Evolutionary conservation across 2,113 vertebrate genomes (phyloP).

Genomic region (Chaetura pelagica): DNA sequence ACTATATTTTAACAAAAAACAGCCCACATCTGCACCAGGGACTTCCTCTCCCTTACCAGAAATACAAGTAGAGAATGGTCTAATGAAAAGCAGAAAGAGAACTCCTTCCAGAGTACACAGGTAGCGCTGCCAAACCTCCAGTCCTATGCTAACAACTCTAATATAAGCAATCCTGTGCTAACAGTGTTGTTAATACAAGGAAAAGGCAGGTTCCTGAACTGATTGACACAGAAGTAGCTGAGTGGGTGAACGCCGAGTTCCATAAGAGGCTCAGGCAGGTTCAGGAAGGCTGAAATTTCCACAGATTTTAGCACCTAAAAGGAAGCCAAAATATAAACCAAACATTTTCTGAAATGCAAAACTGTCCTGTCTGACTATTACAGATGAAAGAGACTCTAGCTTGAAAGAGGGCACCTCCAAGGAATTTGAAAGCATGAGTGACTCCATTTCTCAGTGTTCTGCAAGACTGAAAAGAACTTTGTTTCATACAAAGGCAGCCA

Average conservation of each 20-base stretch:
- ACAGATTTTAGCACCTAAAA: not conserved
- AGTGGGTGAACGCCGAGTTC: not conserved
- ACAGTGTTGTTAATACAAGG: not conserved
- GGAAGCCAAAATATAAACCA: not conserved
- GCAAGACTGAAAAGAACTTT: not conserved
- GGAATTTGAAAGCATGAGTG: not conserved
- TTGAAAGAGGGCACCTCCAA: not conserved
- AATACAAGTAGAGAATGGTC: not conserved
- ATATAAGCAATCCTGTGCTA: not conserved
- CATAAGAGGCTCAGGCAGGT: not conserved
- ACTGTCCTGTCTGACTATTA: not conserved
- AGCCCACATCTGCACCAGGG: rapidly evolving
- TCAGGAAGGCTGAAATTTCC: not conserved
- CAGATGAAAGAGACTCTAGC: not conserved
- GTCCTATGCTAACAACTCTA: not conserved
- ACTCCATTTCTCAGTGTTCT: not conserved
- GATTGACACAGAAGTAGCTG: not conserved
- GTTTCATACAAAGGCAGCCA: not conserved
- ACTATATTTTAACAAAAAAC: not conserved
- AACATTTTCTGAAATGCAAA: slow-evolving; percentile 32
- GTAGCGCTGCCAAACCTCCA: not conserved
- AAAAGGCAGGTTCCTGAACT: not conserved
- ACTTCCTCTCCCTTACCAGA: not conserved
- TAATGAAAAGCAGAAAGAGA: not conserved
- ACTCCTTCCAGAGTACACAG: not conserved